Percentiles rank a stretch among this genome's conserved stretches.
phyloP scores from a whole-genome alignment of 2,113 vertebrate genomes.

The pig (Sus scrofa) region DNA sequence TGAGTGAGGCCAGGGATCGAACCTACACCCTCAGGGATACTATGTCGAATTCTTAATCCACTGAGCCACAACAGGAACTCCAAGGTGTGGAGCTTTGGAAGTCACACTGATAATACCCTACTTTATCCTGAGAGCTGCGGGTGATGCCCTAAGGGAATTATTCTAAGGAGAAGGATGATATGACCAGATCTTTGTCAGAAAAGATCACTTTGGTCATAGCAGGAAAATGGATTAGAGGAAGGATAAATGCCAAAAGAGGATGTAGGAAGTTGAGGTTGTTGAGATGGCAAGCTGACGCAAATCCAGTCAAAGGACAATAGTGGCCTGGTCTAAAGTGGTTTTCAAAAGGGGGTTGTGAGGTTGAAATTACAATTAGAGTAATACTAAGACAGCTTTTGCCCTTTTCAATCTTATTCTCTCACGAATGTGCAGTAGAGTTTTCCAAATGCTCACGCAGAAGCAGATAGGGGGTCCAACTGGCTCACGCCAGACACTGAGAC shows the following conservation, averaged over 20 bases:
- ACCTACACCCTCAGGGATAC: too few species aligned
- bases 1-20: too few species aligned
- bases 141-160: neutral
- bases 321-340: neutral
- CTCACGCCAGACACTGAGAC: neutral
- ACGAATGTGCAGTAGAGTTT: neutral
- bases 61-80: too few species aligned
- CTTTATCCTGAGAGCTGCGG: neutral
- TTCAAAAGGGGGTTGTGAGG: neutral
- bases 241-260: neutral
- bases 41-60: too few species aligned
- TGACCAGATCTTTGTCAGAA: neutral
- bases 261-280: neutral
- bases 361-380: too few species aligned
- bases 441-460: neutral
- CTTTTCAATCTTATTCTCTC: neutral
- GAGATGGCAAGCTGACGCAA: neutral
- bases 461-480: neutral
- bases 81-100: neutral
- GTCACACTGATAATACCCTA: neutral
- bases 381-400: neutral
- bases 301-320: neutral
- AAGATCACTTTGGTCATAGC: neutral
- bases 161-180: too few species aligned
- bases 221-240: neutral